Base-by-base conservation (phyloP, 2,888 invertebrate species). In the Drosophila sordidapex region DNA sequence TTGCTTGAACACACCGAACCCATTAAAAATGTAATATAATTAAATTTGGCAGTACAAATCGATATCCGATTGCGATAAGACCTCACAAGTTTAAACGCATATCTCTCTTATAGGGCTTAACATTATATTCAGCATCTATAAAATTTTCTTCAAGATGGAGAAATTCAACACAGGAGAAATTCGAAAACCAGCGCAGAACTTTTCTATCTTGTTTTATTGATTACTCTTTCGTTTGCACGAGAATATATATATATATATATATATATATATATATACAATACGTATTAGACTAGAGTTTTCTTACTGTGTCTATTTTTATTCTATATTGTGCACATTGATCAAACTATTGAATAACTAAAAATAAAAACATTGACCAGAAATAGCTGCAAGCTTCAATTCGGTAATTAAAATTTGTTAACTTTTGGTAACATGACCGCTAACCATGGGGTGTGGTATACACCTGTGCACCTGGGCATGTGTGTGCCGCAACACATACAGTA, bases 341-440 rank as follows among this genome's bases (percentile, higher is more conserved):
- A 35, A 35, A 35, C 5, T 5, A 5, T 38, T 38, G 15, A 18
- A 38, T 38, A 38, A 38, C 38, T 38, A 2, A 18, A 38, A 38
- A 7, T 18, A 7, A 18, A 46, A 21, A 15, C 4, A 46, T 21
- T 13, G 13, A 21, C 1, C 46, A 15, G 21, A 46, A 46, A 21
- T 13, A 46, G 46, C 21, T 2, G 1, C 46, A 7, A 46, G 21
- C 21, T 46, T 21, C 81, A 79, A 71, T 79, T 62, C 65, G 77
- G 69, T 81, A 81, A 87, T 84, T 87, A 83, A 83, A 81, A 83
- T 81, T 81, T 61, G 75, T 77, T 83, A 76, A 74, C 75, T 73
- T 79, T 76, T 61, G 71, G 73, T 53, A 43, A 49, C 31, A 10
- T 33, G 29, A 21, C 49, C 8, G 29, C 27, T 21, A 10, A 7